Conservation (phyloP, 2,113 vertebrate species). For the Lophura nycthemera region DNA sequence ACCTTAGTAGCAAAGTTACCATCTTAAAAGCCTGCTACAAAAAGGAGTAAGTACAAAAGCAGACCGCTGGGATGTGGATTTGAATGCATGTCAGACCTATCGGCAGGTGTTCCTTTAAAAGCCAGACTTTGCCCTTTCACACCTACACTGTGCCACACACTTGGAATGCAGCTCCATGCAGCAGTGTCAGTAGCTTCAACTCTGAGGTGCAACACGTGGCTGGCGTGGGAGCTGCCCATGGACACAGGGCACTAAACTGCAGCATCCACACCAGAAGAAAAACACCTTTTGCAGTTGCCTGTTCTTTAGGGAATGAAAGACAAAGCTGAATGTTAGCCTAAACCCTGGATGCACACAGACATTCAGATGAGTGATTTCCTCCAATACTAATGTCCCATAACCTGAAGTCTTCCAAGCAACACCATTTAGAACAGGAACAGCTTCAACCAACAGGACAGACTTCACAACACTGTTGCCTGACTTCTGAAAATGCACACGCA, state of each 20-base stretch:
- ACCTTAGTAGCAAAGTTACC: background rate
- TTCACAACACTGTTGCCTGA: background rate
- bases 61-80: background rate
- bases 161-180: background rate
- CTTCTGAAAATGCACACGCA: background rate
- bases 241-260: too few species aligned
- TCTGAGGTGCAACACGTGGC: background rate
- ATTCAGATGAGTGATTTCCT: background rate
- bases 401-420: background rate
- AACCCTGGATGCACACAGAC: background rate
- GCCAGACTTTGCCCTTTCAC: background rate
- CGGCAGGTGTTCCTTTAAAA: background rate
- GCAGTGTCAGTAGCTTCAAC: background rate
- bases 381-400: background rate
- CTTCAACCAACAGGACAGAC: background rate
- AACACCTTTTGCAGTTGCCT: background rate
- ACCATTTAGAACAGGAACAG: rapidly evolving
- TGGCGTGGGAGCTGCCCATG: background rate
- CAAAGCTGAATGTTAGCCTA: background rate
- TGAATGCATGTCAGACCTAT: background rate
- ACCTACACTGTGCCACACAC: background rate
- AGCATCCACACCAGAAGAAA: background rate
- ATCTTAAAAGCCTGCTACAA: background rate
- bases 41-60: background rate
- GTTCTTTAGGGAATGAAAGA: background rate